Evolutionary conservation across 1,140 invertebrate genomes (phyloP).

Genomic region (Centruroides vittatus): DNA sequence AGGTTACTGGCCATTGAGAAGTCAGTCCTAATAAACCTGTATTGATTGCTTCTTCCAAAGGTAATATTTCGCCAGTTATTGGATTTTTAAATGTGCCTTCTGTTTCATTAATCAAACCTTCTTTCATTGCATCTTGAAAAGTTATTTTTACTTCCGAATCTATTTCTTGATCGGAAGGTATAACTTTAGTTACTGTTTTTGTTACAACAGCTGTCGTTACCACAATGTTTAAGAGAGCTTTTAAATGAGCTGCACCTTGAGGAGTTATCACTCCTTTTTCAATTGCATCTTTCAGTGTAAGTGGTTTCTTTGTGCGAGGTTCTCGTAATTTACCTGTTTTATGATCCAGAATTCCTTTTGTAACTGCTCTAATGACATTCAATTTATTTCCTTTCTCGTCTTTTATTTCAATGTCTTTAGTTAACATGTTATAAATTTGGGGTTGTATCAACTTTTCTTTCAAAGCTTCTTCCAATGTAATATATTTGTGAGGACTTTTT

Average conservation of each 20-base stretch:
- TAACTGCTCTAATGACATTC: constrained; percentile 68
- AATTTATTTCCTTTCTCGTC: constrained; percentile 51
- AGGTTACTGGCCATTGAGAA: constrained; percentile 25
- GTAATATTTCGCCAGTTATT: constrained; percentile 52
- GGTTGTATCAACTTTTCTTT: constrained; percentile 36
- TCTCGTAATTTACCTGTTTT: constrained; percentile 73
- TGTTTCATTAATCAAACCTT: constrained; percentile 63
- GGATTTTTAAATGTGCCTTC: constrained; percentile 64
- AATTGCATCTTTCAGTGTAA: constrained; percentile 73
- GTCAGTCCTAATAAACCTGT: constrained; percentile 27
- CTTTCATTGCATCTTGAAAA: constrained; percentile 55
- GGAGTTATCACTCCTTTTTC: constrained; percentile 64
- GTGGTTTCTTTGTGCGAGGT: constrained; percentile 50
- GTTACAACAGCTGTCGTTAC: constrained; percentile 70
- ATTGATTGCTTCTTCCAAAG: constrained; percentile 62
- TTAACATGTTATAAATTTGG: constrained; percentile 71
- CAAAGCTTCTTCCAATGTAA: constrained; percentile 45
- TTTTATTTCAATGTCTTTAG: constrained; percentile 60
- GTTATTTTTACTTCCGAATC: constrained; percentile 45
- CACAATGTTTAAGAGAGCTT: constrained; percentile 65
- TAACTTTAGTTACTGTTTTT: constrained; percentile 56
- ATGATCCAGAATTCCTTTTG: constrained; percentile 64
- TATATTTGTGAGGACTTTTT: constrained; percentile 54
- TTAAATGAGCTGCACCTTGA: constrained; percentile 67
- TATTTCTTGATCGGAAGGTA: constrained; percentile 36